Evolutionary conservation across 2,113 vertebrate genomes (phyloP).

Genomic region (Ardeotis arabs): DNA sequence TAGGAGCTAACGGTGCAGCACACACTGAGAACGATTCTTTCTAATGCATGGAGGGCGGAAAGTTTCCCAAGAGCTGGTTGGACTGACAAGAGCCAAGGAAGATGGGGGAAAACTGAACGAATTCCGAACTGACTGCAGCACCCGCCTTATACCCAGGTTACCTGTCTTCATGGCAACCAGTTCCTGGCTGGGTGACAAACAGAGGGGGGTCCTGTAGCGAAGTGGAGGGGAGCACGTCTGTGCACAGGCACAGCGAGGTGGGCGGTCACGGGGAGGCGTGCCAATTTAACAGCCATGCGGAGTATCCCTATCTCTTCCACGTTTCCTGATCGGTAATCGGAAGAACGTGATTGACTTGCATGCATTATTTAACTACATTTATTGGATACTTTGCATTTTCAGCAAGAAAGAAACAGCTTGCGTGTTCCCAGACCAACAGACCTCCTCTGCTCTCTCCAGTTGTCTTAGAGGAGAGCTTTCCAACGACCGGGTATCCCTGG

Average conservation of each 20-base stretch:
- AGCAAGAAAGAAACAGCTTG: not conserved
- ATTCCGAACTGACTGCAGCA: not conserved
- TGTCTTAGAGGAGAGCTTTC: not conserved
- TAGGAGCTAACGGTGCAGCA: not conserved
- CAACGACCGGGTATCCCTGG: accelerated
- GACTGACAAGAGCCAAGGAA: not conserved
- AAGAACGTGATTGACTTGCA: accelerated
- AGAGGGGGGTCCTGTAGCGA: no score
- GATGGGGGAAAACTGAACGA: accelerated
- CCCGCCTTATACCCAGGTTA: accelerated
- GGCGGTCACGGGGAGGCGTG: not conserved
- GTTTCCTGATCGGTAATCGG: not conserved
- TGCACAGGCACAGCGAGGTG: accelerated
- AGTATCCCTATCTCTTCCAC: accelerated
- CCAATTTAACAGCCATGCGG: accelerated
- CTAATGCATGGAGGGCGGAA: not conserved
- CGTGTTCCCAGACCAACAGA: accelerated
- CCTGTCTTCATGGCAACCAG: not conserved
- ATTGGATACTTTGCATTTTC: not conserved
- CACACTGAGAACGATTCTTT: not conserved
- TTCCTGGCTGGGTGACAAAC: accelerated
- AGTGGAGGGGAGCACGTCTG: no score
- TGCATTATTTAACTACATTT: not conserved
- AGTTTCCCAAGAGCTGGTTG: not conserved
- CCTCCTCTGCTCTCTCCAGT: not conserved